A percentile compares a stretch with the other conserved stretches of the same genome.
Conservation (phyloP, 2,113 vertebrate genomes). For the Nycticryphes semicollaris region DNA sequence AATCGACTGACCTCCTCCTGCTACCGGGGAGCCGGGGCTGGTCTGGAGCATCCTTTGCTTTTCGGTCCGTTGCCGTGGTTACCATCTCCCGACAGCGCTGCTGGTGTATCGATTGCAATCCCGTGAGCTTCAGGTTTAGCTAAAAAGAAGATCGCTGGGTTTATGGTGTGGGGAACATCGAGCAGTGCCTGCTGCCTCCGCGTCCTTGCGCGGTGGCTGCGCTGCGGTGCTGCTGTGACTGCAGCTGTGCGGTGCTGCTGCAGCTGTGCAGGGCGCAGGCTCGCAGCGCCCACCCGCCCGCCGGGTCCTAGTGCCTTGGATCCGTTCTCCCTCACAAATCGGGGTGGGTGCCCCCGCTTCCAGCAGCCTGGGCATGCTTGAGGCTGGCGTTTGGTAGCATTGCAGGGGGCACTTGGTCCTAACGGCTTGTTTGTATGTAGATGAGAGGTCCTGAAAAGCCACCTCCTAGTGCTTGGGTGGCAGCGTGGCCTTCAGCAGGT, state of each 20-base stretch:
- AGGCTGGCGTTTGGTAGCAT: rapidly evolving
- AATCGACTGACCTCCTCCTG: conserved; percentile 58
- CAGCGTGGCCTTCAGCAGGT: too few species aligned
- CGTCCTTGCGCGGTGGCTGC: neutral
- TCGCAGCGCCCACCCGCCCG: neutral
- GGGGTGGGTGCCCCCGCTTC: neutral
- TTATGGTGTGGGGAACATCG: rapidly evolving
- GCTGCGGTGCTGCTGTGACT: conserved; percentile 33
- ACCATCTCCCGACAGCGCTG: conserved; percentile 14
- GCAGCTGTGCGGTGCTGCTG: conserved; percentile 67
- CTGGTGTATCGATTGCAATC: neutral
- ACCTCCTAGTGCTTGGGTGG: neutral
- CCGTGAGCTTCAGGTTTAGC: neutral
- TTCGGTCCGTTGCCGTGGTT: conserved; percentile 59
- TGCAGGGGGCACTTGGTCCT: rapidly evolving
- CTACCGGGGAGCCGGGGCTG: neutral
- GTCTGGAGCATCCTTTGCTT: conserved; percentile 44
- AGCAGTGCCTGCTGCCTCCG: too few species aligned
- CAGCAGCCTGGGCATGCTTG: rapidly evolving
- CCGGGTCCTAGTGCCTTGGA: conserved; percentile 73
- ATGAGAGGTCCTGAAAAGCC: neutral
- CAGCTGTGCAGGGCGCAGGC: conserved; percentile 69
- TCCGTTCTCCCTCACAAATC: neutral
- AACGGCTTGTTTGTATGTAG: neutral
- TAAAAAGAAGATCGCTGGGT: neutral